Percentiles rank a stretch among this genome's conserved stretches.
Evolutionary conservation across 1,140 invertebrate genomes (phyloP).

Genomic region (Mamestra configurata): DNA sequence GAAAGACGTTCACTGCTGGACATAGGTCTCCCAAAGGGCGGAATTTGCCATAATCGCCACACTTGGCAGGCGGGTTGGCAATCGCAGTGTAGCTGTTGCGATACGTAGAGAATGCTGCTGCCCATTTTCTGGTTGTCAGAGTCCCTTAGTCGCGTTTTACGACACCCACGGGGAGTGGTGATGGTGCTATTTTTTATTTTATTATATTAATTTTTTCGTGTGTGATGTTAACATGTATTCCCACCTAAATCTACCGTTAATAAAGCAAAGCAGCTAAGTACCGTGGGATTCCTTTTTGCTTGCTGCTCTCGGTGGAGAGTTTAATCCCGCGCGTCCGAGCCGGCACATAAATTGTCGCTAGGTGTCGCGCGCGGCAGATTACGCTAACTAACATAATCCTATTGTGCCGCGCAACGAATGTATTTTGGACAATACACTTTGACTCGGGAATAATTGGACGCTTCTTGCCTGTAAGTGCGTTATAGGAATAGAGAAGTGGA

Average conservation of each 20-base stretch:
- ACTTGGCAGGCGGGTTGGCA: too few species aligned
- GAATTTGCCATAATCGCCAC: too few species aligned
- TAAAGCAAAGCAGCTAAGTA: neutral
- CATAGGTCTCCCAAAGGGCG: too few species aligned
- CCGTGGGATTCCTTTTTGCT: conserved; percentile 25
- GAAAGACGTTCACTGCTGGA: too few species aligned
- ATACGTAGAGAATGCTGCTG: too few species aligned
- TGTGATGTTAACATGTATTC: too few species aligned
- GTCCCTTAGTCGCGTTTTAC: too few species aligned
- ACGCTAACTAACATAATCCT: conserved; percentile 40
- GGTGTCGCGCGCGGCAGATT: conserved; percentile 27
- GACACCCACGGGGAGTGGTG: too few species aligned
- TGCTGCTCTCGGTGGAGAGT: neutral
- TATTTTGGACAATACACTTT: conserved; percentile 30
- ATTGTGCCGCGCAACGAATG: conserved; percentile 13
- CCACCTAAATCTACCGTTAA: neutral
- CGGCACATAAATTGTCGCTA: conserved; percentile 35
- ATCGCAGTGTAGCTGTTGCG: too few species aligned
- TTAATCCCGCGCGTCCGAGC: conserved; percentile 34
- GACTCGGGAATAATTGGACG: neutral
- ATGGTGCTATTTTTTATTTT: too few species aligned
- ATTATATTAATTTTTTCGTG: too few species aligned
- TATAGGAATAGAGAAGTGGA: neutral
- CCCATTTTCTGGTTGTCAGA: too few species aligned
- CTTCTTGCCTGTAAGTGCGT: neutral